Evolutionary conservation across 2,113 vertebrate species (phyloP), one percentile per base, ranked within the genome.

Genomic region (Bos taurus): DNA sequence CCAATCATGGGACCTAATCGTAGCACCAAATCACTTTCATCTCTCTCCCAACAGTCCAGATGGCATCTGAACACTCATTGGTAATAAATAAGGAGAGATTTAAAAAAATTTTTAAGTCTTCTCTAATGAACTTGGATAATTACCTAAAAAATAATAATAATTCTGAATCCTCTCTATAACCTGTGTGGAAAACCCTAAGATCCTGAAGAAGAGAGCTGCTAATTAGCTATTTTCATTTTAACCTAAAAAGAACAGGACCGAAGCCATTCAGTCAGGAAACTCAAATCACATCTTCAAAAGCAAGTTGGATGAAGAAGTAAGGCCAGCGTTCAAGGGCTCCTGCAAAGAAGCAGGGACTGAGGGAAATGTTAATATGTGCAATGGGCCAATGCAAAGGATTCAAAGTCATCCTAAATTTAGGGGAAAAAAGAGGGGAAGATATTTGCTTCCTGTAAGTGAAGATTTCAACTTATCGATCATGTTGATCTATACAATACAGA

Each of bases 121-220:
- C 26, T 64, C 10, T 92, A 96, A 54, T 93, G 81, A 88, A 50
- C n/a, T 78, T 92, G 40, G 13, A 81, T 97, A 95, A 92, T 96
- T 96, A 91, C 30, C 36, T 89, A 36, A 62, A 88, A 86, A 97
- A 92, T 90, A 96, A 74, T 92, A 98, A 95, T 88, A 96, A 96
- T 94, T 91, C 78, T 50, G 40, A 97, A 95, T 91, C 26, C 8
- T 93, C 21, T 92, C 77, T 30, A 71, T 91, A 87, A 96, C 40
- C 50, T 78, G 84, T 46, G 67, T 59, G 80, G 83, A 93, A 98
- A 96, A 43, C 12, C 23, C n/a, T 94, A 92, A 85, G 28, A 95
- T 94, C 82, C 84, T 30, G 17, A 94, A 96, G 80, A 94, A 94
- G 85, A 93, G 40, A 25, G 43, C 80, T 56, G 28, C 57, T 98